Evolutionary conservation across 2,888 invertebrate species (phyloP).

Genomic region (Meghimatium bilineatum): DNA sequence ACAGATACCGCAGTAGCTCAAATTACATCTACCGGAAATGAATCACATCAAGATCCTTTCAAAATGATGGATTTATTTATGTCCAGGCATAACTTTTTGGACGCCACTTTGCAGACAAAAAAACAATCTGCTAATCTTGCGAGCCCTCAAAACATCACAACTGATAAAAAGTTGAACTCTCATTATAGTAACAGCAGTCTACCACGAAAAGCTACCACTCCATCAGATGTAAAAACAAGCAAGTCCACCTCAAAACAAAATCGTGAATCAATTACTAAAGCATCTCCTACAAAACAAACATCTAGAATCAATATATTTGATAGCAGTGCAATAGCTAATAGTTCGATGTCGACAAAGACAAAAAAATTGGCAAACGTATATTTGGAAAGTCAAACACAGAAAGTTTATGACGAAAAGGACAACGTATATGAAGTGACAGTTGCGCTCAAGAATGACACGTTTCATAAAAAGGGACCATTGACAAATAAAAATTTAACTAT

Average conservation of each 20-base stretch:
- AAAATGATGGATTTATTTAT: conserved; percentile 35
- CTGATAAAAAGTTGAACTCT: background rate
- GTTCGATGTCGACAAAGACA: background rate
- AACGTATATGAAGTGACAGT: background rate
- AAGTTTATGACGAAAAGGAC: background rate
- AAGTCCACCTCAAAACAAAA: background rate
- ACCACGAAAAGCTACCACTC: background rate
- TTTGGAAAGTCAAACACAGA: background rate
- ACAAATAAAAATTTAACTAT: background rate
- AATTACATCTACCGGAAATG: background rate
- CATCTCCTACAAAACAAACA: background rate
- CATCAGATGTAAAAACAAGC: background rate
- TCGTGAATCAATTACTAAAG: background rate
- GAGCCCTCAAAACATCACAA: background rate
- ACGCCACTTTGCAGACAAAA: background rate
- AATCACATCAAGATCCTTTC: conserved; percentile 20
- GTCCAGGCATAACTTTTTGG: background rate
- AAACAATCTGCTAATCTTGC: background rate
- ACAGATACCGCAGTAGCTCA: background rate
- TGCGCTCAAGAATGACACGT: background rate
- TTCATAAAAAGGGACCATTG: background rate
- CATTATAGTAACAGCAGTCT: background rate
- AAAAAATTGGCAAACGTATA: background rate
- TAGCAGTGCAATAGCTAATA: background rate
- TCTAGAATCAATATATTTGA: background rate